phyloP scores from a whole-genome alignment of 1,140 invertebrate genomes.

The Caenorhabditis inopinata region DNA sequence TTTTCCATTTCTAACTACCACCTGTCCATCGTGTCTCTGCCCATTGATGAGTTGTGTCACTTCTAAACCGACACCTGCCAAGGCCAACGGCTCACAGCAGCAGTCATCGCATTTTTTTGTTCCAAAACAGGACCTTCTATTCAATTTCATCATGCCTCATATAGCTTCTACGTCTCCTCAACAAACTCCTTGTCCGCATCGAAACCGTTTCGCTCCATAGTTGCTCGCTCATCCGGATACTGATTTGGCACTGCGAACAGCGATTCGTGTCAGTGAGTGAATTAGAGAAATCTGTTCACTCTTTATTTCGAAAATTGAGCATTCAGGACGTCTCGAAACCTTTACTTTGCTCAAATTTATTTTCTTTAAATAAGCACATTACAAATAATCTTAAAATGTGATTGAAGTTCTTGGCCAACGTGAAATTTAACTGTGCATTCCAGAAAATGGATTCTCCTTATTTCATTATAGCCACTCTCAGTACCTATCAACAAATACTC shows the following conservation, averaged over 20 bases:
- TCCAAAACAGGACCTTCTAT: constrained; percentile 5
- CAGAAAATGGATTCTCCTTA: too few species aligned
- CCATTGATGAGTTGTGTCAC: constrained; percentile 23
- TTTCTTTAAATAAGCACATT: too few species aligned
- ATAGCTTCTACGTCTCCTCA: background rate
- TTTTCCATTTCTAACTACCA: background rate
- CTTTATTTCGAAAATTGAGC: too few species aligned
- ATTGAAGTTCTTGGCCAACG: too few species aligned
- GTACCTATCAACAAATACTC: too few species aligned
- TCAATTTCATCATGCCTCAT: constrained; percentile 1
- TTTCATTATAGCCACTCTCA: too few species aligned
- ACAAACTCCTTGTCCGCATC: background rate
- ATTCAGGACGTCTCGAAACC: background rate
- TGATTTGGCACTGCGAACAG: background rate
- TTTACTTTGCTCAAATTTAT: too few species aligned
- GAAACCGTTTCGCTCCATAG: constrained; percentile 13
- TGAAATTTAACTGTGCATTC: too few species aligned
- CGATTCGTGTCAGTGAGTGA: too few species aligned
- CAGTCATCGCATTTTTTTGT: background rate
- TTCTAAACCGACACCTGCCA: constrained; percentile 11
- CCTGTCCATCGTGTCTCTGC: background rate
- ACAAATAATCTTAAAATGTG: too few species aligned
- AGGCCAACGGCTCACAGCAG: background rate
- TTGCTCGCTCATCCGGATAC: background rate
- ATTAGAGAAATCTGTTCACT: too few species aligned